Base-by-base conservation (phyloP, 2,113 vertebrate species). In the Litocranius walleri region DNA sequence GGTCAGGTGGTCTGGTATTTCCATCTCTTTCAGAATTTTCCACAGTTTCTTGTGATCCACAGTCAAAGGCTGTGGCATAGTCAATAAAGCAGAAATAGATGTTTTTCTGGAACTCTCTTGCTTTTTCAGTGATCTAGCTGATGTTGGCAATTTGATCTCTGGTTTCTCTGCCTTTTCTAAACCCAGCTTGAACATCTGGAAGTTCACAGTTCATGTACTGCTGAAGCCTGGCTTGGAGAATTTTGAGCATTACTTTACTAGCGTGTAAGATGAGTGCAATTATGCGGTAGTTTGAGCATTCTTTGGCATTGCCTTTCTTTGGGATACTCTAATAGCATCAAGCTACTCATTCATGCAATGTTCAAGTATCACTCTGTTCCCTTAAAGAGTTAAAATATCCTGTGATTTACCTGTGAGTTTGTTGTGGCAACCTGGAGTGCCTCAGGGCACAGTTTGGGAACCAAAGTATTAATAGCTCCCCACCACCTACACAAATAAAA, bases 301-400 rank as follows among this genome's bases (percentile, higher is more conserved):
- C 61, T 64, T 33, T 64, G 61, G 61, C 61, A 7, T 14, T 64
- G 61, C 30, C 61, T 64, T 33, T 64, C 61, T 64, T 64, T 33
- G 50, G 13, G 40, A 50, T 57, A 74, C 45, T 40, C 16, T 52
- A 56, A 25, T 1, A 52, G 30, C 30, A 82, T 29, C 40, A 52
- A 59, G 48, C 3, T 88, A 59, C 25, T 48, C 27, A 12, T 71
- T 56, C 74, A 56, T 27, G 29, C 62, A 87, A 9, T 67, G 27
- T 67, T 36, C 43, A 30, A 61, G 48, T n/a, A 54, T 40, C 29
- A 52, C 40, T 57, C 14, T 43, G 16, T 77, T 71, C 54, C 84
- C 92, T n/a, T 52, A 7, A 87, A 74, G 11, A 62, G 30, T 80
- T 90, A 71, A 90, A 95, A 62, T 36, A 84, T 3, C 43, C 50